Percentiles rank a stretch among this genome's conserved stretches.
Conservation (phyloP, 2,888 invertebrate genomes). For the Drosophila cyrtoloma region DNA sequence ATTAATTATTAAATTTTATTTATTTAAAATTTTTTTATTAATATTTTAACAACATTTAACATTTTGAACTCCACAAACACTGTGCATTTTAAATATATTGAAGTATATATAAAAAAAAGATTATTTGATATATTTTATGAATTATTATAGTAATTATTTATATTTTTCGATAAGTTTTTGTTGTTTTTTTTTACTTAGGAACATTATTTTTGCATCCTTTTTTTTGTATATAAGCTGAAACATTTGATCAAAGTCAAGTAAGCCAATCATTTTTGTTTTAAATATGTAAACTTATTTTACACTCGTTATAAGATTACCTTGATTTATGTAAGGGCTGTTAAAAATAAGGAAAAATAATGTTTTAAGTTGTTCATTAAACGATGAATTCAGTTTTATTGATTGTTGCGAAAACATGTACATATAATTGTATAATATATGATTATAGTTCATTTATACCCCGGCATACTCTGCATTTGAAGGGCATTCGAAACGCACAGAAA, state of each 20-base stretch:
- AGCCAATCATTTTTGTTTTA: not conserved
- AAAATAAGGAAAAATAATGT: not conserved
- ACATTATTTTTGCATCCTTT: not conserved
- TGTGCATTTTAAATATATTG: not conserved
- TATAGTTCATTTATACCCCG: not conserved
- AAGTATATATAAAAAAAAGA: no score
- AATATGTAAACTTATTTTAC: not conserved
- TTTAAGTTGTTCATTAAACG: not conserved
- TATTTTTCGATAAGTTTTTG: no score
- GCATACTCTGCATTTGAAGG: not conserved
- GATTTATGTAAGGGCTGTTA: not conserved
- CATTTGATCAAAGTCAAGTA: not conserved
- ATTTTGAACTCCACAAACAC: no score
- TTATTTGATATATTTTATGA: no score
- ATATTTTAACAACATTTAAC: not conserved
- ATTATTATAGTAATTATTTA: no score
- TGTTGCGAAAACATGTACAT: not conserved
- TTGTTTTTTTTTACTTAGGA: not conserved
- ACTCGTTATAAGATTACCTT: not conserved
- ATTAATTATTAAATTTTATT: not conserved
- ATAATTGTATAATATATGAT: not conserved
- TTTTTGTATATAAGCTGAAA: not conserved
- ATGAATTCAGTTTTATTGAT: not conserved
- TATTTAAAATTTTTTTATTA: not conserved
- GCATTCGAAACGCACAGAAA: constrained; percentile 8